Evolutionary conservation across 2,113 vertebrate genomes (phyloP), one percentile per base, ranked within the genome.

Genomic region (Bufo bufo): DNA sequence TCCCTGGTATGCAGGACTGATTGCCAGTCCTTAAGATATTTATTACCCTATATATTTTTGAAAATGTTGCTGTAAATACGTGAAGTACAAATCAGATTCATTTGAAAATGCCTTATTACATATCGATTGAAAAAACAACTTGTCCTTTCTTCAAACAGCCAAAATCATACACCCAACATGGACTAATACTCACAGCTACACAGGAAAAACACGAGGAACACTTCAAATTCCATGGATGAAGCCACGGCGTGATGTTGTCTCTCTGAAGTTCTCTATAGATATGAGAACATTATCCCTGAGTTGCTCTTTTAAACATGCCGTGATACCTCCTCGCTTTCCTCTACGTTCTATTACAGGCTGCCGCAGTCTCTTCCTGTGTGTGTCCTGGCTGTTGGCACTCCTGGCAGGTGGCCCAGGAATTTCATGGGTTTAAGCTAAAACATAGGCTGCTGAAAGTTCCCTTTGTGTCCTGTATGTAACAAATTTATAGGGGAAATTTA

Each of bases 341-440:
- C 61, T 20, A 17, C 16, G 6, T 17, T 49, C 43, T 69, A 52
- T 50, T 66, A 83, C 63, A 69, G 81, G 20, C 61, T 65, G 63
- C 47, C 52, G 50, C 59, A 82, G 80, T 43, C 81, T 83, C 47
- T 54, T 83, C 63, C 82, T 52, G 52, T 65, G 81, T 49, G 61
- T 66, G 33, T 63, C 81, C 59, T 66, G 81, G 14, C 81, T 83
- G 81, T 23, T 83, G 81, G 61, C 61, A 83, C 49, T 66, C 20
- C 61, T 83, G 81, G 81, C 81, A 66, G 59, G 61, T 83, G 81
- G 45, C 61, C 81, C 17, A 66, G 61, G 45, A 83, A 83, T 66
- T 47, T 65, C 23, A 6, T 65, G 11, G 61, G 61, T 66, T 82
- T 65, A n/a, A 82, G 56, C 13, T 61, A 16, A 49, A 52, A 45